Conservation (phyloP, 2,113 vertebrate genomes). For the Megaleporinus macrocephalus region DNA sequence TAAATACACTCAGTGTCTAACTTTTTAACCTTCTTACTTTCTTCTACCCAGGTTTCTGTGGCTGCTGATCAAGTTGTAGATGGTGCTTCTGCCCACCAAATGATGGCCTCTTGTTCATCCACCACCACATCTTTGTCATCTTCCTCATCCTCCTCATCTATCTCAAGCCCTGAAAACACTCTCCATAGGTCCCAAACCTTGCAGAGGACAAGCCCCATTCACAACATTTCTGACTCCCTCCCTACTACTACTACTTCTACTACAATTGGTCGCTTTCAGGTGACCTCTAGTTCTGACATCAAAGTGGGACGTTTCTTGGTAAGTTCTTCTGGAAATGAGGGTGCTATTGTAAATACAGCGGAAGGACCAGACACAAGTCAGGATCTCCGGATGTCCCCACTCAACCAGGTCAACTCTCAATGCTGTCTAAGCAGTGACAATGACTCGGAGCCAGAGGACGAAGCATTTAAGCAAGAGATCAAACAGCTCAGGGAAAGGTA, state of each 20-base stretch:
- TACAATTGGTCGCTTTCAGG: conserved; percentile 88
- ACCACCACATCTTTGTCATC: conserved; percentile 71
- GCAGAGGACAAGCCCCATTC: conserved; percentile 43
- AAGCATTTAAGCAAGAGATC: conserved; percentile 88
- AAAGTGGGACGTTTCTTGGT: conserved; percentile 87
- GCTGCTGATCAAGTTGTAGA: conserved; percentile 75
- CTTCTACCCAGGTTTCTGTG: conserved; percentile 82
- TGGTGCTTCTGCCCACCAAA: conserved; percentile 68
- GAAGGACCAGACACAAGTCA: conserved; percentile 65
- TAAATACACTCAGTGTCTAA: not conserved
- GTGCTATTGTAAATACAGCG: conserved; percentile 48
- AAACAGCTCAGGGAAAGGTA: conserved; percentile 90
- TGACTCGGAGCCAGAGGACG: conserved; percentile 91
- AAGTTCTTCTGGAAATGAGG: conserved; percentile 50
- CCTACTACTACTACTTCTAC: conserved; percentile 65
- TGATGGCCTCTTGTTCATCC: conserved; percentile 72
- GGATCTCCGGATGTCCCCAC: conserved; percentile 68
- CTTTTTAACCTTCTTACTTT: not conserved
- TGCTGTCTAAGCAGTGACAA: conserved; percentile 92
- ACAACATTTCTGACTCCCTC: conserved; percentile 58
- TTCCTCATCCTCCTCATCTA: conserved; percentile 83
- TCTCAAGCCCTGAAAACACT: conserved; percentile 94
- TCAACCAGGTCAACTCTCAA: conserved; percentile 79
- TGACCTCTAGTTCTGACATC: conserved; percentile 76
- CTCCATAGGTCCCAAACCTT: conserved; percentile 77